Evolutionary conservation across 1,140 invertebrate species (phyloP), one percentile per base, ranked within the genome.

Genomic region (Drosophila setifemur): DNA sequence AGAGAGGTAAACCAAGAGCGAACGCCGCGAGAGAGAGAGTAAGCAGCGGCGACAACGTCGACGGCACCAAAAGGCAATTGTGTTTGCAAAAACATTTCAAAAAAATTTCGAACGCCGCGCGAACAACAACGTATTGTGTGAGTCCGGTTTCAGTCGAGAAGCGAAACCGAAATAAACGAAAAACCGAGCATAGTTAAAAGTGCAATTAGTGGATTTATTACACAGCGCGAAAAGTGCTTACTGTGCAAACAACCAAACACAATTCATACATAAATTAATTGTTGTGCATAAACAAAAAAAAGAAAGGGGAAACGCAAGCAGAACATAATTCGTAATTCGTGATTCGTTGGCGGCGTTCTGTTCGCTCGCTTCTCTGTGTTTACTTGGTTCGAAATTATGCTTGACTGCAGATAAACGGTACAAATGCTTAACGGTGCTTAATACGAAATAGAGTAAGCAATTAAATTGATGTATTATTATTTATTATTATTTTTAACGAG

Each of bases 401-500:
- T 11, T 12, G 21, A 54, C 23, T 39, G 9, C n/a, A n/a, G 2
- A 1, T 6, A 18, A 57, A 55, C 25, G 11, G 55, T 60, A 18
- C 2, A 19, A 14, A 28, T 48, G 45, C 12, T 31, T 23, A 18
- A 19, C 21, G 31, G 47, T 50, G 47, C 12, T 35, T 11, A 11
- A 19, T 37, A n/a, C n/a, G 47, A 14, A 18, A 50, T 16, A n/a
- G 33, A 37, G 47, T 50, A 50, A 50, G 47, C 19, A 35, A 42
- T 40, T 14, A 11, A 23, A 2, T 4, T 6, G 4, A 8, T 18
- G 7, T 44, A 45, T 14, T 26, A 42, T 57, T 42, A 57, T 16
- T 31, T 29, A 29, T 14, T 60, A 23, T 60, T 60, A 43, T 40
- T 42, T 60, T 58, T 25, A 57, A 23, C 47, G 35, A 16, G 18